phyloP scores from a whole-genome alignment of 2,113 vertebrate genomes.

The Gymnorhina tibicen region DNA sequence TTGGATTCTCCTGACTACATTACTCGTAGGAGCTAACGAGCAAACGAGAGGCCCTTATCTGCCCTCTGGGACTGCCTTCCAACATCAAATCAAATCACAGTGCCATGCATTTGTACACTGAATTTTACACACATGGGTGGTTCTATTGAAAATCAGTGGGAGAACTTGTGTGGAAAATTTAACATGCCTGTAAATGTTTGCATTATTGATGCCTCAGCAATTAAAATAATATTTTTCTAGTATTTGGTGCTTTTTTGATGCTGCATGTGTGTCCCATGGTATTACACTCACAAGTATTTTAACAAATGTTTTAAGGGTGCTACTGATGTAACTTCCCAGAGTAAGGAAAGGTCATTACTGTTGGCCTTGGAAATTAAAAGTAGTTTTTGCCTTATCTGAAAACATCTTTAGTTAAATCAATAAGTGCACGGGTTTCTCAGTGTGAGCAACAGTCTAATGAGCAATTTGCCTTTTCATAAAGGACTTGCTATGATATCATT shows the following conservation, averaged over 20 bases:
- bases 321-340: neutral
- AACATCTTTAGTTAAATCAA: neutral
- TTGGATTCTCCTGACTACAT: neutral
- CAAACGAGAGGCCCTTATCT: neutral
- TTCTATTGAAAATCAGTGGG: neutral
- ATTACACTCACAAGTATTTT: neutral
- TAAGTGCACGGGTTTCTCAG: neutral
- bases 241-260: neutral
- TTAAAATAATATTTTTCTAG: constrained; percentile 9
- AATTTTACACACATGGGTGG: neutral
- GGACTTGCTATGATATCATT: neutral
- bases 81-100: neutral
- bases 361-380: neutral
- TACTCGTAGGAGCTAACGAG: neutral
- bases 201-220: constrained; percentile 3
- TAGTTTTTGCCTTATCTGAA: neutral
- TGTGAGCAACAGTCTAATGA: neutral
- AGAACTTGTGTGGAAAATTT: constrained; percentile 10
- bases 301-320: neutral
- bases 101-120: neutral
- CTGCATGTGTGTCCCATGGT: fast-evolving
- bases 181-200: neutral
- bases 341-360: neutral
- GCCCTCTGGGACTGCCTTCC: neutral
- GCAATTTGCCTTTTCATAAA: neutral